Evolutionary conservation across 2,888 invertebrate species (phyloP).

Genomic region (Serrognathus titanus): DNA sequence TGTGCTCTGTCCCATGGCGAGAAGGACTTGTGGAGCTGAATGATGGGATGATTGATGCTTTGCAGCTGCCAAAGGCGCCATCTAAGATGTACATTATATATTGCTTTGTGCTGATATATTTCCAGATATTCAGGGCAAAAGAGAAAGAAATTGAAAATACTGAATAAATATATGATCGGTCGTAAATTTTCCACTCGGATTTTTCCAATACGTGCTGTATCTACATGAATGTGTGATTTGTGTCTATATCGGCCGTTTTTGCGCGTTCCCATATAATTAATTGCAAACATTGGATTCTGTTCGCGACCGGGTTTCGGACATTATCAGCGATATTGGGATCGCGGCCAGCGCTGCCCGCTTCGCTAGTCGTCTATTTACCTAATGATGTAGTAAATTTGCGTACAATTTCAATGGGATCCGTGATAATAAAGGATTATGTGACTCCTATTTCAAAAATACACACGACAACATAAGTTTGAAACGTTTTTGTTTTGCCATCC

Average conservation of each 20-base stretch:
- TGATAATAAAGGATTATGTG: constrained; percentile 11
- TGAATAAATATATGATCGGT: constrained; percentile 43
- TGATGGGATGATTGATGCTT: constrained; percentile 39
- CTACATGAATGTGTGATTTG: constrained; percentile 39
- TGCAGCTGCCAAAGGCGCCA: constrained; percentile 35
- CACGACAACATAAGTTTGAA: constrained; percentile 3
- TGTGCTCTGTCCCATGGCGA: neutral
- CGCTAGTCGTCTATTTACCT: constrained; percentile 39
- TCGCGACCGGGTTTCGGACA: constrained; percentile 34
- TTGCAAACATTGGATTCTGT: constrained; percentile 39
- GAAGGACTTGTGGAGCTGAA: constrained; percentile 20
- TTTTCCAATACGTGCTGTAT: constrained; percentile 39
- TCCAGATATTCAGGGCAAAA: constrained; percentile 27
- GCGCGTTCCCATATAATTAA: constrained; percentile 36
- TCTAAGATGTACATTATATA: constrained; percentile 40
- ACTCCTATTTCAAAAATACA: constrained; percentile 2
- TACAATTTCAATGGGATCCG: constrained; percentile 34
- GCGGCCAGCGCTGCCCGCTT: constrained; percentile 19
- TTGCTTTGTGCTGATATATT: constrained; percentile 39
- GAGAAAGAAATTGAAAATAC: constrained; percentile 42
- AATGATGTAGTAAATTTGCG: constrained; percentile 45
- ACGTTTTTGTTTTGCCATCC: too few relatives aligned
- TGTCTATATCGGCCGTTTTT: constrained; percentile 35
- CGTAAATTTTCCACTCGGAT: constrained; percentile 40
- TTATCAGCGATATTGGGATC: constrained; percentile 42